Base-by-base conservation (phyloP, 2,888 invertebrate species). In the Ophion obscuratus region DNA sequence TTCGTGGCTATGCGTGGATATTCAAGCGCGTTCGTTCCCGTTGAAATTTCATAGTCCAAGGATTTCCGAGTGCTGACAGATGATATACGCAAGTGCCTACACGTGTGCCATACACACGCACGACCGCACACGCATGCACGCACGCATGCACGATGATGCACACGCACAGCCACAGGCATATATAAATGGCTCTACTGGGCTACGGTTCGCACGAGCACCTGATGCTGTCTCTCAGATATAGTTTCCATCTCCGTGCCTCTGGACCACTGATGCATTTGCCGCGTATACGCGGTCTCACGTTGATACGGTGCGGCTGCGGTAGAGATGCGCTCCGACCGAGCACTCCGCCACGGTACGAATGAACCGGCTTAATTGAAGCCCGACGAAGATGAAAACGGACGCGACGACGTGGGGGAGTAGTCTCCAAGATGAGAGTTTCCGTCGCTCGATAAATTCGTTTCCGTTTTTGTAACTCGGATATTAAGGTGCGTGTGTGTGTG, bases 381-480 rank as follows among this genome's bases (percentile, higher is more conserved):
- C 61, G 66, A 77, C 44, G 53, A 84, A 66, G 81, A 84, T 76
- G 71, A 78, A 47, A 64, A 64, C 75, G 44, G 47, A 31, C 17
- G 68, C 31, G 31, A 9, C 59, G 74, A 47, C 53, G 74, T 68
- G 67, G 76, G 44, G 31, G 31, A 64, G 20, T 67, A 81, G 61
- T 79, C 76, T 76, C 71, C 73, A 84, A 82, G 86, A 84, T 79
- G 84, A 86, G 84, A 86, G 82, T 84, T 86, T 79, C 82, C 80
- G 77, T 70, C 85, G 82, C 82, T 85, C 87, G 87, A 81, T 84
- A 86, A 86, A 84, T 78, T 84, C 77, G 84, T 85, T 84, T 87
- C 85, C 82, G 83, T 76, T 85, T 77, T 81, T 47, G 62, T 81
- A 71, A 76, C 67, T 77, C 64, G 62, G 80, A 71, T 71, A 40